Conservation (phyloP, 2,113 vertebrate species). For the Amphilophus citrinellus region DNA sequence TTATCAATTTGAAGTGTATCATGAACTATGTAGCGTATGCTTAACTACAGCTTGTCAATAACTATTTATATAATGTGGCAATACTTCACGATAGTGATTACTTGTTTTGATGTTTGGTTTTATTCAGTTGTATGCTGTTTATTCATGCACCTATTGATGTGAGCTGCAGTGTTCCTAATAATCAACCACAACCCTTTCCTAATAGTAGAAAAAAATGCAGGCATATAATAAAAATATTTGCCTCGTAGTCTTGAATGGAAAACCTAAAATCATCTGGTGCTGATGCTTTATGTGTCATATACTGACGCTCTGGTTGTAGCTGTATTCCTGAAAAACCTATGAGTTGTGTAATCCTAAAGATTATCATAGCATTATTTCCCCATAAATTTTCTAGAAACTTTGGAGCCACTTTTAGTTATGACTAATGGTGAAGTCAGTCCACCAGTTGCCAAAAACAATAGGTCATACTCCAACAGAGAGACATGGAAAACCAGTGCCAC, state of each 20-base stretch:
- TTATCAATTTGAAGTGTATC: too few relatives aligned
- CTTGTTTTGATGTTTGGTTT: background rate
- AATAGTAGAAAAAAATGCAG: slow-evolving; percentile 2
- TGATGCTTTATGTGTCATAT: background rate
- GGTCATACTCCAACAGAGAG: slow-evolving; percentile 23
- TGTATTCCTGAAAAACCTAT: background rate
- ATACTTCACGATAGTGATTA: background rate
- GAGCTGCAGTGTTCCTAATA: background rate
- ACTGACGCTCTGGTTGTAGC: background rate
- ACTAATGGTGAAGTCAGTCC: slow-evolving; percentile 37
- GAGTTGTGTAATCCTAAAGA: slow-evolving; percentile 9
- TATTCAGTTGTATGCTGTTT: background rate
- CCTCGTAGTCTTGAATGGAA: background rate
- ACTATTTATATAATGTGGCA: slow-evolving; percentile 1
- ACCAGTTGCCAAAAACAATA: slow-evolving; percentile 42
- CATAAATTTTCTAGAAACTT: slow-evolving; percentile 1
- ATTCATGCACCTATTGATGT: background rate
- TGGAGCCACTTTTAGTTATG: slow-evolving; percentile 11
- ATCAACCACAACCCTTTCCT: background rate
- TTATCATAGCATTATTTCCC: slow-evolving; percentile 2
- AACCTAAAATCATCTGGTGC: background rate
- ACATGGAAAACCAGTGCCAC: slow-evolving; percentile 44
- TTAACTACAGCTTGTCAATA: background rate
- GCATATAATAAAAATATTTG: background rate
- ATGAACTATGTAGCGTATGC: background rate